A percentile compares a stretch with the other conserved stretches of the same genome.
Evolutionary conservation across 2,888 invertebrate genomes (phyloP).

Genomic region (Eristalis intricaria): DNA sequence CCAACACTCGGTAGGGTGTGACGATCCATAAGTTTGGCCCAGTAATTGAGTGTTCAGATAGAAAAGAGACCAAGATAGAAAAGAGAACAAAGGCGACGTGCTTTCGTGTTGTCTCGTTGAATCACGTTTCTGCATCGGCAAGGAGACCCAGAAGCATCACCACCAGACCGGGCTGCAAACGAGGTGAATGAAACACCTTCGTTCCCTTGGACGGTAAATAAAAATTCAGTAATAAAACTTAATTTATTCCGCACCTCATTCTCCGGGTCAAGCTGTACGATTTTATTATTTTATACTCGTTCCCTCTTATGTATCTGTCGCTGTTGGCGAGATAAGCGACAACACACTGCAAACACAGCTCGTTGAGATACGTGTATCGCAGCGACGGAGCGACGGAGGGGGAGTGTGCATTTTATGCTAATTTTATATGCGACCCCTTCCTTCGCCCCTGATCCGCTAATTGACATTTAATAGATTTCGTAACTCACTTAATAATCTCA

Average conservation of each 20-base stretch:
- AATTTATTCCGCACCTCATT: slow-evolving; percentile 68
- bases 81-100: slow-evolving; percentile 26
- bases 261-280: slow-evolving; percentile 64
- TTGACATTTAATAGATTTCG: slow-evolving; percentile 68
- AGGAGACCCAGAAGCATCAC: slow-evolving; percentile 44
- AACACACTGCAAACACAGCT: slow-evolving; percentile 38
- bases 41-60: slow-evolving; percentile 54
- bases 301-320: slow-evolving; percentile 48
- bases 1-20: slow-evolving; percentile 39
- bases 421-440: slow-evolving; percentile 23
- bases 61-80: neutral
- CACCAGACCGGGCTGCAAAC: neutral
- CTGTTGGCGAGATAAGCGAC: slow-evolving; percentile 50
- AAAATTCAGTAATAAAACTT: slow-evolving; percentile 67
- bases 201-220: slow-evolving; percentile 50
- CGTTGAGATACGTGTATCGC: slow-evolving; percentile 53
- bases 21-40: slow-evolving; percentile 43
- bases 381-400: neutral
- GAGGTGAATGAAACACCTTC: slow-evolving; percentile 67
- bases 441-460: slow-evolving; percentile 39
- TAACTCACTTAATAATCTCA: slow-evolving; percentile 58
- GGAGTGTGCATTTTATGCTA: slow-evolving; percentile 57
- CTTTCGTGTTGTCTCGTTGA: slow-evolving; percentile 38
- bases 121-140: slow-evolving; percentile 54
- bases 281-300: slow-evolving; percentile 40